A percentile compares a stretch with the other conserved stretches of the same genome.
Evolutionary conservation across 2,888 invertebrate species (phyloP).

Genomic region (Erebia ligea): DNA sequence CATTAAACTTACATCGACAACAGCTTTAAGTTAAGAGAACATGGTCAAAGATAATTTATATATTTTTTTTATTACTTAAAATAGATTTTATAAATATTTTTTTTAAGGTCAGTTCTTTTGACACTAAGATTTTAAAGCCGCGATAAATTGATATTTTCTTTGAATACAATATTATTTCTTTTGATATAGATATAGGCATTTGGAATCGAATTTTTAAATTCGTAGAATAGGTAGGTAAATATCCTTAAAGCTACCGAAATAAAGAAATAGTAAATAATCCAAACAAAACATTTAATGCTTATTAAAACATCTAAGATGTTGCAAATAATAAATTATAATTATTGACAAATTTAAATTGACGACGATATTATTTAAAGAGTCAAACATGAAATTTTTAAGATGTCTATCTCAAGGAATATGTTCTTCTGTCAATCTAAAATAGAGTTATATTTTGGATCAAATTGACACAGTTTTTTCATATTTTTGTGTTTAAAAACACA

Average conservation of each 20-base stretch:
- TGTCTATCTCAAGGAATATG: too few relatives aligned
- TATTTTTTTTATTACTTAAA: conserved; percentile 6
- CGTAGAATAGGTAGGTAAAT: too few relatives aligned
- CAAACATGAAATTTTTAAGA: too few relatives aligned
- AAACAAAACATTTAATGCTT: too few relatives aligned
- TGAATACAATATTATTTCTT: conserved; percentile 14
- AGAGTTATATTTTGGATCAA: not conserved
- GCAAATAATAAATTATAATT: not conserved
- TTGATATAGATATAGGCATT: not conserved
- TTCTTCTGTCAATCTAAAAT: not conserved
- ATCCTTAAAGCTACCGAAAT: too few relatives aligned
- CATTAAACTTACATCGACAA: conserved; percentile 7
- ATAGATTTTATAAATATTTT: conserved; percentile 17
- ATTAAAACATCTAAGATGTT: too few relatives aligned
- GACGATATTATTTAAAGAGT: not conserved
- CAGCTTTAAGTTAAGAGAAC: not conserved
- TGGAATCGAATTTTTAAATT: not conserved
- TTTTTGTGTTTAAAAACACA: not conserved
- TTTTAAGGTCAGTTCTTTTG: conserved; percentile 23
- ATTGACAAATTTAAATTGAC: not conserved
- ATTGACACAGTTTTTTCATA: not conserved
- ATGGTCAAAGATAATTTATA: conserved; percentile 19
- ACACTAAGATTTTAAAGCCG: conserved; percentile 28
- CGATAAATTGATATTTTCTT: conserved; percentile 14
- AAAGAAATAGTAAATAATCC: too few relatives aligned